Conservation (phyloP, 2,888 invertebrate genomes). For the Coleophora deauratella region DNA sequence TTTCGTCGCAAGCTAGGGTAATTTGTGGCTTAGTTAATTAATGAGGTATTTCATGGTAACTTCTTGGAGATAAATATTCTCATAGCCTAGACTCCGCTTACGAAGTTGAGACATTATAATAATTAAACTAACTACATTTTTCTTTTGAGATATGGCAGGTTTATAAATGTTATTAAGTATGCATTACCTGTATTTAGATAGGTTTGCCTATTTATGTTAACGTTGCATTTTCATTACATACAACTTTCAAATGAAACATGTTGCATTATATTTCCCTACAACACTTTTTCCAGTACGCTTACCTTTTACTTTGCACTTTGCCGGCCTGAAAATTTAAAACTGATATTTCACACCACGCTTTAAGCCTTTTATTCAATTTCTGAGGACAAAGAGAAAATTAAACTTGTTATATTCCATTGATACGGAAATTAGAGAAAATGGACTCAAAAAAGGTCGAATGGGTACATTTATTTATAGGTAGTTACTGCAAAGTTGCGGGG, state of each 20-base stretch:
- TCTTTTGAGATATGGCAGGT: background rate
- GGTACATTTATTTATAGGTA: background rate
- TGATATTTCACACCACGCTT: slow-evolving; percentile 14
- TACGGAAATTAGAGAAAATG: background rate
- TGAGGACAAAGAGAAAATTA: background rate
- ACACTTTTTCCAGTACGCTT: slow-evolving; percentile 11
- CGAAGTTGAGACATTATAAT: slow-evolving; percentile 8
- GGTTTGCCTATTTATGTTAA: too few relatives aligned
- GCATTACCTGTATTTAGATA: too few relatives aligned
- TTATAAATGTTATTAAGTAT: too few relatives aligned
- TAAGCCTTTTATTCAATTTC: slow-evolving; percentile 5
- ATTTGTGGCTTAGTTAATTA: slow-evolving; percentile 18
- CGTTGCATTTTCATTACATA: too few relatives aligned
- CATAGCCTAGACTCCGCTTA: slow-evolving; percentile 3
- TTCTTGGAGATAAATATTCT: slow-evolving; percentile 6
- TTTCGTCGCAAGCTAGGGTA: slow-evolving; percentile 33
- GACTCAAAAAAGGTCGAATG: background rate
- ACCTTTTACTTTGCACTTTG: slow-evolving; percentile 20
- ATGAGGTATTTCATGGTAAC: slow-evolving; percentile 10
- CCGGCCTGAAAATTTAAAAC: slow-evolving; percentile 19
- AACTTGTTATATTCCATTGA: too few relatives aligned
- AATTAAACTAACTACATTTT: slow-evolving; percentile 4
- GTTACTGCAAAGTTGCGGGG: slow-evolving; percentile 22
- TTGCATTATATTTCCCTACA: slow-evolving; percentile 15
- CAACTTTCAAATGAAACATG: slow-evolving; percentile 4